phyloP scores from a whole-genome alignment of 2,113 vertebrate species.

The Perognathus longimembris region DNA sequence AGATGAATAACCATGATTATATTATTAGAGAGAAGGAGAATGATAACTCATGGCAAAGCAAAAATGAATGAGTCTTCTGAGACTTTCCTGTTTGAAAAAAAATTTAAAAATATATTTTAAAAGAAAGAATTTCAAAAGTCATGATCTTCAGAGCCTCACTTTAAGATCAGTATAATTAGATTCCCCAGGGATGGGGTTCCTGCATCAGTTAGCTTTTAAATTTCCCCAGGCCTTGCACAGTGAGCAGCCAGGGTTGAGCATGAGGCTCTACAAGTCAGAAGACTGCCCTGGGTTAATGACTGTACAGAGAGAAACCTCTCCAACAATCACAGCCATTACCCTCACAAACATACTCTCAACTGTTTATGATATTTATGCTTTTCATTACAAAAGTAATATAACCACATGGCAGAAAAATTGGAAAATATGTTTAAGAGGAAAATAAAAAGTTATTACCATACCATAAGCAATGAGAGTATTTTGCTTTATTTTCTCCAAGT shows the following conservation, averaged over 20 bases:
- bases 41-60: neutral
- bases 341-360: neutral
- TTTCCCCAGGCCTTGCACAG: neutral
- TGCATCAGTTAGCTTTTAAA: neutral
- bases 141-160: neutral
- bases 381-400: slow-evolving; percentile 64
- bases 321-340: neutral
- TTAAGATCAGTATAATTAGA: neutral
- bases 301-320: neutral
- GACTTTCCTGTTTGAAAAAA: slow-evolving; percentile 20
- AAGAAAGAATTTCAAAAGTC: neutral
- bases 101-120: neutral
- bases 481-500: slow-evolving; percentile 32
- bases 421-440: slow-evolving; percentile 30
- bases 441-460: slow-evolving; percentile 35
- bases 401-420: slow-evolving; percentile 30
- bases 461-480: slow-evolving; percentile 23
- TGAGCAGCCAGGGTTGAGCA: neutral
- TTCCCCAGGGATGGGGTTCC: neutral
- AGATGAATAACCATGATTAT: neutral
- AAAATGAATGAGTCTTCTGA: slow-evolving; percentile 12
- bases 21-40: neutral
- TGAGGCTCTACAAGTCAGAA: no score
- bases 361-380: slow-evolving; percentile 46
- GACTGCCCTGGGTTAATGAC: neutral